A percentile compares a stretch with the other conserved stretches of the same genome.
Evolutionary conservation across 2,113 vertebrate species (phyloP).

Genomic region (Oriolus oriolus): DNA sequence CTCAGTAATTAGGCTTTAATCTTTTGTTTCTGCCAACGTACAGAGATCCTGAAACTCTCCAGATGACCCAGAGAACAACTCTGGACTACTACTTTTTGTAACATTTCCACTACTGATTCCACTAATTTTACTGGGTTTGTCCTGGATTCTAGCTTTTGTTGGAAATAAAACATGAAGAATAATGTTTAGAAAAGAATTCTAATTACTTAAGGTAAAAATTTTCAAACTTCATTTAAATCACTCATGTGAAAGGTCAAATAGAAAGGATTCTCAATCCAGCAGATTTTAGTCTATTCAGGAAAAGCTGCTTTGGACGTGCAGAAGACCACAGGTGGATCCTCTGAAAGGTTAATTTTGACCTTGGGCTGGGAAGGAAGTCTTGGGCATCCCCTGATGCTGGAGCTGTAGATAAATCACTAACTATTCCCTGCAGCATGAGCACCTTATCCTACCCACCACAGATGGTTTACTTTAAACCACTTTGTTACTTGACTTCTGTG

Average conservation of each 20-base stretch:
- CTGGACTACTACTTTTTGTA: not conserved
- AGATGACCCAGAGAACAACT: not conserved
- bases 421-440: not conserved
- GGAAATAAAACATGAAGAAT: not conserved
- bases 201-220: not conserved
- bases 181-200: not conserved
- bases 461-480: not conserved
- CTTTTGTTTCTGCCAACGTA: not conserved
- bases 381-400: not conserved
- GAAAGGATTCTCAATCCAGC: not conserved
- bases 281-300: not conserved
- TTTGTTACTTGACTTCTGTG: not conserved
- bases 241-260: not conserved
- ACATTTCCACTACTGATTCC: not conserved
- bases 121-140: not conserved
- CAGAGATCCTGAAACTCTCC: not conserved
- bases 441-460: not conserved
- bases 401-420: not conserved
- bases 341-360: not conserved
- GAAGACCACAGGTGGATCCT: not conserved
- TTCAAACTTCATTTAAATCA: not conserved
- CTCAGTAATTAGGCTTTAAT: not conserved
- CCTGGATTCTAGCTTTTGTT: not conserved
- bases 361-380: not conserved
- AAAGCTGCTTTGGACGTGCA: not conserved